These are phyloP conservation scores for Spodoptera litura DNA, from an alignment of 1,140 invertebrate species.

Conservation along the genomic window DNA sequence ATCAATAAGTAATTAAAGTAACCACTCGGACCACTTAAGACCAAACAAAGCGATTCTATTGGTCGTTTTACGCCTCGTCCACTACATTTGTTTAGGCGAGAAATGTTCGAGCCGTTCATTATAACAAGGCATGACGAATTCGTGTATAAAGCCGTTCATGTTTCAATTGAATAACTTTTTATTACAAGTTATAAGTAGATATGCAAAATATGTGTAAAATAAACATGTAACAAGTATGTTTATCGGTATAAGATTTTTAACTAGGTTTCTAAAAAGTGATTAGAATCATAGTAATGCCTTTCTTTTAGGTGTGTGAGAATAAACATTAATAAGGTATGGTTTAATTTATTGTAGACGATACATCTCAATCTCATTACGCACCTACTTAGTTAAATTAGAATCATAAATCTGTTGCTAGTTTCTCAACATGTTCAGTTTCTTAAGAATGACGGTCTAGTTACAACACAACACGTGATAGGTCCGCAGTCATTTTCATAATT, in stretches of 20 bases:
- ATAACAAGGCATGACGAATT: constrained; percentile 47
- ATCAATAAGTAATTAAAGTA: constrained; percentile 64
- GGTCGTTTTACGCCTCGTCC: constrained; percentile 43
- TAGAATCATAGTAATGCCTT: too few relatives aligned
- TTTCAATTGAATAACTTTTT: constrained; percentile 46
- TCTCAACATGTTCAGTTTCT: constrained; percentile 13
- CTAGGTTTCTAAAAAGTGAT: too few relatives aligned
- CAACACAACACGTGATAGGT: constrained; percentile 37
- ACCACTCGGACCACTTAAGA: constrained; percentile 57
- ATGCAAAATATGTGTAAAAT: neutral
- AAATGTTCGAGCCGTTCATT: constrained; percentile 35
- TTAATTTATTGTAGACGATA: neutral
- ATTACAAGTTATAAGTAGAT: constrained; percentile 16
- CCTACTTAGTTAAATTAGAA: neutral
- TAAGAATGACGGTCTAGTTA: constrained; percentile 25
- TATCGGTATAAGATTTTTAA: too few relatives aligned
- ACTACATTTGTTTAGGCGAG: constrained; percentile 46
- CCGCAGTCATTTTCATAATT: constrained; percentile 37
- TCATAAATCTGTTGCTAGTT: constrained; percentile 13
- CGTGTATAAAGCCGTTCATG: constrained; percentile 38
- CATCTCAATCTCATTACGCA: neutral
- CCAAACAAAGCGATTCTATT: constrained; percentile 56
- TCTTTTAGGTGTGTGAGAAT: too few relatives aligned
- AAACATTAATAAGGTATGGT: neutral
- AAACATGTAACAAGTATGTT: too few relatives aligned